Conservation (phyloP, 2,113 vertebrate genomes). For the Hypocryptadius cinnamomeus region DNA sequence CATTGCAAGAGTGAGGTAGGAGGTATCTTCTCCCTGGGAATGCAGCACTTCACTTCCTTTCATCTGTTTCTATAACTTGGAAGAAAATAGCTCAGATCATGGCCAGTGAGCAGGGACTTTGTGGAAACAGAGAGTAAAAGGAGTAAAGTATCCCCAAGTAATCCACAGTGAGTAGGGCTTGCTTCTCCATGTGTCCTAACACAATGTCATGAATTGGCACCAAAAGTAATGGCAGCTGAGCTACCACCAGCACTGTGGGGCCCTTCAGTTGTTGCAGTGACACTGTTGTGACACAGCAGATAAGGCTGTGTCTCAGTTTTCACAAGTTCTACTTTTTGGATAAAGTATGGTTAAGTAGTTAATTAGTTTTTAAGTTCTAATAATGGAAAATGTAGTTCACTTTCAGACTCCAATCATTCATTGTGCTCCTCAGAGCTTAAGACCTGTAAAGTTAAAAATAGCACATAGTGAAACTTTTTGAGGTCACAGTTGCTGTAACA, state of each 20-base stretch:
- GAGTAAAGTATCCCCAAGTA: background rate
- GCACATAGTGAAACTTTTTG: background rate
- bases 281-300: background rate
- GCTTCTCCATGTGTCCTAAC: background rate
- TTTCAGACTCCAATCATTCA: background rate
- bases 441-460: conserved; percentile 15
- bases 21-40: background rate
- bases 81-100: background rate
- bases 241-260: background rate
- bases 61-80: background rate
- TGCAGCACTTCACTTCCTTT: background rate
- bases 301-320: background rate
- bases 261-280: background rate
- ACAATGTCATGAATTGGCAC: background rate
- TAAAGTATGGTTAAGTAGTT: background rate
- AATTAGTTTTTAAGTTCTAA: conserved; percentile 40
- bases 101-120: background rate
- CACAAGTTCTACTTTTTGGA: background rate
- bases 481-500: background rate
- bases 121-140: background rate
- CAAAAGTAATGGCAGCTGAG: background rate
- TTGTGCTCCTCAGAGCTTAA: background rate
- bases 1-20: background rate
- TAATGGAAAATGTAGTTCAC: conserved; percentile 19
- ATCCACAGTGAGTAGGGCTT: background rate